Base-by-base conservation (phyloP, 1,140 invertebrate species). In the Drosophila jambulina region DNA sequence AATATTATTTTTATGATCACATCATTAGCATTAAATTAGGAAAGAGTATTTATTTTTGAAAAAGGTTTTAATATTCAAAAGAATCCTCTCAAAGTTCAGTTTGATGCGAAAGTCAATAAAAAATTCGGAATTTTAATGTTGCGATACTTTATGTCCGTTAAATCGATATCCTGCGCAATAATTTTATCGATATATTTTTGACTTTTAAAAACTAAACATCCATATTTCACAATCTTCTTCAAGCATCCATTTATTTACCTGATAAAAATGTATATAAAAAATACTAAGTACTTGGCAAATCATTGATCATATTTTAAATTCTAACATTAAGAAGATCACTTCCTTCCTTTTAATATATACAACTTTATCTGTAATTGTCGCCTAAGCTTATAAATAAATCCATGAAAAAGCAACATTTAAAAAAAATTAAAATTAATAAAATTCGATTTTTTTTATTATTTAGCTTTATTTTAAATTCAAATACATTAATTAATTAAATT, bases 251-350 rank as follows among this genome's bases (percentile, higher is more conserved):
- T 46, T 36, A 45, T 29, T 68, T 71, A 29, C 32, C 8, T 69
- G 36, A 19, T 69, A 29, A 38, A 46, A 57, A 32, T 69, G 38
- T 68, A 58, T 32, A 25, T 46, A 34, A 19, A 15, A 36, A 53
- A 15, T 12, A 32, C 23, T 2, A 29, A 13, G 15, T 10, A 21
- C 12, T 25, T 40, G 27, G 15, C 13, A 42, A 57, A 58, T 27
- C 12, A 46, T 25, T 4, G 7, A 21, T 58, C 17, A 12, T 54
- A 8, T 49, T 13, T 43, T 64, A 12, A 43, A 21, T 27, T 25
- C 17, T 27, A 32, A 15, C n/a, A 6, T 27, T 46, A 34, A 19
- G 15, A 23, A 17, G 43, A 17, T 34, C 15, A 9, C 27, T 13
- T 53, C n/a, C 19, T 9, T 21, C 49, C 36, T 42, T n/a, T n/a